phyloP scores from a whole-genome alignment of 2,888 invertebrate genomes.

The Synergus itoensis region DNA sequence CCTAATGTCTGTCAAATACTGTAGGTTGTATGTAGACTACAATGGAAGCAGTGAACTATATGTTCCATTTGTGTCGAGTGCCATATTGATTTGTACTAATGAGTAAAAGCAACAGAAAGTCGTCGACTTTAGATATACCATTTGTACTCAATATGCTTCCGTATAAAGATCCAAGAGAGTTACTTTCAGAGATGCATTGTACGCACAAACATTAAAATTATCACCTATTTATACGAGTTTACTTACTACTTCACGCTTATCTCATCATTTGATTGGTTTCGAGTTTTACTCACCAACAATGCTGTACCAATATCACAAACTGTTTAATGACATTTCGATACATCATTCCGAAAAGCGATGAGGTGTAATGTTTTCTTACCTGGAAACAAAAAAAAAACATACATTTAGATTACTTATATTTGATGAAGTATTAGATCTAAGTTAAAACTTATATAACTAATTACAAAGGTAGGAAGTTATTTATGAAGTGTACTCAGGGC shows the following conservation, averaged over 20 bases:
- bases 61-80: neutral
- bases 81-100: conserved; percentile 12
- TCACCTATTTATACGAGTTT: neutral
- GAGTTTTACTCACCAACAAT: neutral
- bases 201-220: neutral
- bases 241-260: neutral
- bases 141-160: neutral
- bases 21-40: neutral
- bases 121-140: neutral
- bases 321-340: neutral
- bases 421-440: no score
- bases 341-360: neutral
- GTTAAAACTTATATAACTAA: neutral
- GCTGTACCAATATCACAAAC: neutral
- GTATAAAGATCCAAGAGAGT: neutral
- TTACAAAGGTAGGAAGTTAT: no score
- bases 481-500: neutral
- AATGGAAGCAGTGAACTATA: neutral
- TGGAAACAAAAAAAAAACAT: neutral
- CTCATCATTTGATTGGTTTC: neutral
- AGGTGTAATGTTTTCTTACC: neutral
- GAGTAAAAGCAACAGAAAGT: conserved; percentile 12
- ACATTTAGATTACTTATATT: no score
- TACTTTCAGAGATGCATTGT: neutral
- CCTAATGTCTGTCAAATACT: neutral